phyloP scores from a whole-genome alignment of 2,888 invertebrate species.

The Phasia obesa region DNA sequence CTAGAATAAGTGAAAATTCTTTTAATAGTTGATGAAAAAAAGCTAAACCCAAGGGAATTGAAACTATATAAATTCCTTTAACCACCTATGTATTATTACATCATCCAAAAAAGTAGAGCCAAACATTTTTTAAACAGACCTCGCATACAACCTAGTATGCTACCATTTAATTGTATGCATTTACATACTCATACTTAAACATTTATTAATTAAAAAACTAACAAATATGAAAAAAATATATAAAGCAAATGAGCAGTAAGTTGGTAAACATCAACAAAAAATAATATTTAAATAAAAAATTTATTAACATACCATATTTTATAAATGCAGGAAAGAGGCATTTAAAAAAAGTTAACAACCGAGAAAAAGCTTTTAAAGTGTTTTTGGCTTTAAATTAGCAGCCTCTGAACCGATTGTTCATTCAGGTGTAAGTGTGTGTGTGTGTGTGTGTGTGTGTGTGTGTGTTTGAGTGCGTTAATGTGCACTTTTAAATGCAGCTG shows the following conservation, averaged over 20 bases:
- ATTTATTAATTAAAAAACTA: constrained; percentile 52
- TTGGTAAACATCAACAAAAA: constrained; percentile 23
- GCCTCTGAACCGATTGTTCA: background rate
- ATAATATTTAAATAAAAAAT: constrained; percentile 12
- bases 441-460: background rate
- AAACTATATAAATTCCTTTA: no score
- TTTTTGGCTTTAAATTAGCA: constrained; percentile 11
- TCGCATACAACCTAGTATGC: background rate
- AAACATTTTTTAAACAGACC: background rate
- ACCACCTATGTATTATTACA: no score
- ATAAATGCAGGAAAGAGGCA: constrained; percentile 49
- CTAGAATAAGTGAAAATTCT: no score
- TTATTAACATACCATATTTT: constrained; percentile 17
- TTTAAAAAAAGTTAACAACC: constrained; percentile 43
- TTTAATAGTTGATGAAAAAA: no score
- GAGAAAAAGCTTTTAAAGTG: constrained; percentile 46
- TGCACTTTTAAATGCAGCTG: constrained; percentile 1
- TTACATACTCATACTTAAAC: background rate
- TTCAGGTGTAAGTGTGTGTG: background rate
- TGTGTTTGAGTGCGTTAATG: background rate
- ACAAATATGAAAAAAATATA: constrained; percentile 20
- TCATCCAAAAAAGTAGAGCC: no score
- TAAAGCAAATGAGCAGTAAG: constrained; percentile 58
- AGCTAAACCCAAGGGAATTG: no score
- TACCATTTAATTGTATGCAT: background rate